Conservation (phyloP, 2,797 vertebrate species). For the Spatula clypeata region DNA sequence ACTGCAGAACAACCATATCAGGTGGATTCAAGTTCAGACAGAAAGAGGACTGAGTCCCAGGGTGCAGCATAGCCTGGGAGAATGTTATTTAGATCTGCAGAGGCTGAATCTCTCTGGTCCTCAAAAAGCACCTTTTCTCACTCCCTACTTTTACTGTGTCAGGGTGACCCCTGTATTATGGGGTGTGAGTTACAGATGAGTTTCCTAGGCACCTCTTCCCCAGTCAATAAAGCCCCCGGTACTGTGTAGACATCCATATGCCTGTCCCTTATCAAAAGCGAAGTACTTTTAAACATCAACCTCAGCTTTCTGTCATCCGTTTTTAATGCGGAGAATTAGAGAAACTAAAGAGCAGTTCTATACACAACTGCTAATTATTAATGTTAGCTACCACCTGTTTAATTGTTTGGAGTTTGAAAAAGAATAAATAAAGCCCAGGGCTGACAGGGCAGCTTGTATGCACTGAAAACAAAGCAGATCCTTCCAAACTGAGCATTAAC, state of each 20-base stretch:
- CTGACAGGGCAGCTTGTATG: background rate
- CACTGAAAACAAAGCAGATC: background rate
- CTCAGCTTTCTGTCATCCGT: background rate
- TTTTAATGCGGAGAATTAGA: background rate
- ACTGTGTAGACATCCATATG: background rate
- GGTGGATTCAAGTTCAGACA: background rate
- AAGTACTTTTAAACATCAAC: background rate
- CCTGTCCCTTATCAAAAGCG: background rate
- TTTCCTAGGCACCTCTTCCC: background rate
- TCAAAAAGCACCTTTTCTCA: too few species aligned
- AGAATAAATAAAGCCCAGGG: background rate
- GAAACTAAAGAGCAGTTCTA: background rate
- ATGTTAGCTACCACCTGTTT: background rate
- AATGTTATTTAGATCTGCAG: background rate
- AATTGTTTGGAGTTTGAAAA: background rate
- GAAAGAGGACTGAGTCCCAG: accelerated
- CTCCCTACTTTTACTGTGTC: background rate
- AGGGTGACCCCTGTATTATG: accelerated
- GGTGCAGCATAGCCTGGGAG: background rate
- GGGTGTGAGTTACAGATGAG: background rate
- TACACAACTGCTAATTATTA: background rate
- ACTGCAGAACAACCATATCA: background rate
- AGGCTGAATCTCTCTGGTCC: too few species aligned
- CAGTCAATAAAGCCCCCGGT: background rate
- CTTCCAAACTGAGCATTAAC: background rate